These are phyloP conservation scores for Coelopa pilipes DNA, from an alignment of 2,888 invertebrate genomes.

Conservation along the genomic window DNA sequence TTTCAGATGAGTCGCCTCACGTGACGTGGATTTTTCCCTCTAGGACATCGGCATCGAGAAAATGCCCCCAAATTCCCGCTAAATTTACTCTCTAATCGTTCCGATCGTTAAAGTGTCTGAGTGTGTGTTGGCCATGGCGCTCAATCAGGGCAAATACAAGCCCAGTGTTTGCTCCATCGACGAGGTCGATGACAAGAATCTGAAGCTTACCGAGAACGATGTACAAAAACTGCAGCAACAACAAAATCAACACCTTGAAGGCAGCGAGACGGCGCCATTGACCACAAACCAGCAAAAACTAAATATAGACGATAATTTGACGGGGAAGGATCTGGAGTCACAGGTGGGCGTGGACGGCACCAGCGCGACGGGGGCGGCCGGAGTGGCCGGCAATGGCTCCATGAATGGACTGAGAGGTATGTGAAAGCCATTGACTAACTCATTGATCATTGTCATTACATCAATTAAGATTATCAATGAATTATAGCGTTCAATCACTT, in stretches of 20 bases:
- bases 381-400: conserved; percentile 51
- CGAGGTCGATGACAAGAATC: conserved; percentile 59
- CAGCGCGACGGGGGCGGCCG: conserved; percentile 29
- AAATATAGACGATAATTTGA: conserved; percentile 56
- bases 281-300: conserved; percentile 62
- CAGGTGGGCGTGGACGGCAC: conserved; percentile 46
- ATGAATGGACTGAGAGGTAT: conserved; percentile 59
- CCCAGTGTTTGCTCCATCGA: conserved; percentile 60
- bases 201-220: conserved; percentile 52
- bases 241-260: conserved; percentile 58
- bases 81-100: no score
- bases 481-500: no score
- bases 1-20: no score
- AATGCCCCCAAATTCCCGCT: no score
- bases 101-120: no score
- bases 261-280: conserved; percentile 62
- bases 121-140: conserved; percentile 47
- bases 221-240: conserved; percentile 48
- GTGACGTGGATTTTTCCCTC: no score
- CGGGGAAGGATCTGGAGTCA: conserved; percentile 56
- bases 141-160: conserved; percentile 60
- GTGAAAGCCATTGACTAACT: neutral
- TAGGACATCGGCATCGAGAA: no score
- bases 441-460: neutral
- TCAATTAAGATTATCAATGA: no score